These are phyloP conservation scores for Pseudorasbora parva DNA, from an alignment of 2,113 vertebrate genomes.

Conservation along the genomic window DNA sequence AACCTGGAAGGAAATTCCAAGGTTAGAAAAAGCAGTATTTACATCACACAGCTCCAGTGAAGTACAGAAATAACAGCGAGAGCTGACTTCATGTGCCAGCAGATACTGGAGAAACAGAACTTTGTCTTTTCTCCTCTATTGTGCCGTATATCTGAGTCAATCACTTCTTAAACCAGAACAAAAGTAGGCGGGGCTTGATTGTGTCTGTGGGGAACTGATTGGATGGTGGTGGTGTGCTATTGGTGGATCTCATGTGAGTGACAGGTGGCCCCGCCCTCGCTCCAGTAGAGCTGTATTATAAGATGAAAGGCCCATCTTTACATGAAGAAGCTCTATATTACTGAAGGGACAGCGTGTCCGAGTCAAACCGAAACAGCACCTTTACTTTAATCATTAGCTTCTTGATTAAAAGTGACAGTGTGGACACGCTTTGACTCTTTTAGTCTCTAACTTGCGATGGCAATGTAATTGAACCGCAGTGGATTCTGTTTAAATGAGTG, in stretches of 20 bases:
- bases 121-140: not conserved
- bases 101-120: slow-evolving; percentile 16
- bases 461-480: slow-evolving; percentile 45
- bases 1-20: slow-evolving; percentile 53
- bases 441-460: slow-evolving; percentile 53
- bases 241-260: too few species aligned
- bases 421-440: slow-evolving; percentile 56
- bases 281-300: too few species aligned
- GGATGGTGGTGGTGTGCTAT: too few species aligned
- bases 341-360: slow-evolving; percentile 62
- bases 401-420: slow-evolving; percentile 67
- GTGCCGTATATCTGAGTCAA: too few species aligned
- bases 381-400: slow-evolving; percentile 61
- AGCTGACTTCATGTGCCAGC: not conserved
- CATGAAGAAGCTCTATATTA: slow-evolving; percentile 50
- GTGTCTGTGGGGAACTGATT: too few species aligned
- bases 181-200: too few species aligned
- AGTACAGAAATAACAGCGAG: slow-evolving; percentile 9
- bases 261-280: too few species aligned
- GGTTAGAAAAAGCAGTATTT: slow-evolving; percentile 30
- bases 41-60: slow-evolving; percentile 18
- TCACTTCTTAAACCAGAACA: too few species aligned
- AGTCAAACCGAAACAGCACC: slow-evolving; percentile 55
- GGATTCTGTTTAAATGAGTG: slow-evolving; percentile 69
- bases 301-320: too few species aligned